A percentile compares a stretch with the other conserved stretches of the same genome.
Evolutionary conservation across 1,140 invertebrate genomes (phyloP).

Genomic region (Drosophila willistoni): DNA sequence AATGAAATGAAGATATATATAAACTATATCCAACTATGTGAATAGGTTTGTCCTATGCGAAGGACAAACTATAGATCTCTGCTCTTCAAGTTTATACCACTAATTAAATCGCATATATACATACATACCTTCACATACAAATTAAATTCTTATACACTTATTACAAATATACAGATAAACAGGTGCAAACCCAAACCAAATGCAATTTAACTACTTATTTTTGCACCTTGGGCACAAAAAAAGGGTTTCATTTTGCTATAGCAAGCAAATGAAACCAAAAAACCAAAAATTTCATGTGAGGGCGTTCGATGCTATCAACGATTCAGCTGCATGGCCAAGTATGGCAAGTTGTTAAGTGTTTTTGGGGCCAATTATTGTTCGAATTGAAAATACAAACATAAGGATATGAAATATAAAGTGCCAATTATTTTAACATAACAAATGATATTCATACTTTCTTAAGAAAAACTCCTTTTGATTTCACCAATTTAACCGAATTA

Average conservation of each 20-base stretch:
- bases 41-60: too few relatives aligned
- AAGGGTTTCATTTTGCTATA: slow-evolving; percentile 53
- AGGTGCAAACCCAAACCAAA: slow-evolving; percentile 50
- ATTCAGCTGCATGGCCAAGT: slow-evolving; percentile 9
- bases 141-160: slow-evolving; percentile 24
- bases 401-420: background rate
- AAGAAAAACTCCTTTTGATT: too few relatives aligned
- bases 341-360: background rate
- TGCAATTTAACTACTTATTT: slow-evolving; percentile 29
- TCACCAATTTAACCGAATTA: too few relatives aligned
- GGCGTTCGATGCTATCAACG: slow-evolving; percentile 3
- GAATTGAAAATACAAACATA: background rate
- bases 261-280: slow-evolving; percentile 22
- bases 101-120: too few relatives aligned
- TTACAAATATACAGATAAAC: slow-evolving; percentile 64
- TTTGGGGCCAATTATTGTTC: background rate
- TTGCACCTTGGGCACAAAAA: slow-evolving; percentile 42
- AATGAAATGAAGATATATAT: too few relatives aligned
- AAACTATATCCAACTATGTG: too few relatives aligned
- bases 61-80: too few relatives aligned
- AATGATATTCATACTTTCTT: too few relatives aligned
- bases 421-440: background rate
- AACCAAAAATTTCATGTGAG: background rate
- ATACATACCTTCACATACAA: slow-evolving; percentile 14
- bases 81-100: too few relatives aligned